phyloP scores from a whole-genome alignment of 2,888 invertebrate genomes.

The Microchrysa polita region DNA sequence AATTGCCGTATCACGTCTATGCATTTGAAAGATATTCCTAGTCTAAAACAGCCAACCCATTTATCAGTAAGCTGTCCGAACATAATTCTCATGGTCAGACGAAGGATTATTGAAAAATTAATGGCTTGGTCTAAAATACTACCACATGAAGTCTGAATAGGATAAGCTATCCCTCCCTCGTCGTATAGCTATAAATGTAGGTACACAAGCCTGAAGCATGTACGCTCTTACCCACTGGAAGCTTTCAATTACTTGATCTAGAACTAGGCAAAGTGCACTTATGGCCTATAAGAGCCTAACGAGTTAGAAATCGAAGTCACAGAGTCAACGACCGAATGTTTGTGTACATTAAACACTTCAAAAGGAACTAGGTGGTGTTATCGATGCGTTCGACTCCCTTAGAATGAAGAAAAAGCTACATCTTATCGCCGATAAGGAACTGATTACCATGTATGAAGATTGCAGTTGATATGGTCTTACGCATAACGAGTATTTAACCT shows the following conservation, averaged over 20 bases:
- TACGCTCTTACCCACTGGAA: background rate
- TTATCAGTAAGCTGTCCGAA: background rate
- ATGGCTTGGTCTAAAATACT: background rate
- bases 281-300: background rate
- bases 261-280: constrained; percentile 8
- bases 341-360: background rate
- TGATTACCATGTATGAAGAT: no score
- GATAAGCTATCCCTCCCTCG: no score
- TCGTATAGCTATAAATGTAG: no score
- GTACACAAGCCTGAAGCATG: no score
- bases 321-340: constrained; percentile 15
- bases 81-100: constrained; percentile 2
- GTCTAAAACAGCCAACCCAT: background rate
- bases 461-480: no score
- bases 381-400: no score
- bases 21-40: no score
- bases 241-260: constrained; percentile 11
- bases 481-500: no score
- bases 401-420: no score
- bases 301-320: constrained; percentile 8
- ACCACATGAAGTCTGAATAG: background rate
- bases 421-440: no score
- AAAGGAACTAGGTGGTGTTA: no score
- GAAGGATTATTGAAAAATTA: constrained; percentile 9
- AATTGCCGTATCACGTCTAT: no score